Conservation (phyloP, 2,888 invertebrate genomes). For the Dryococelus australis region DNA sequence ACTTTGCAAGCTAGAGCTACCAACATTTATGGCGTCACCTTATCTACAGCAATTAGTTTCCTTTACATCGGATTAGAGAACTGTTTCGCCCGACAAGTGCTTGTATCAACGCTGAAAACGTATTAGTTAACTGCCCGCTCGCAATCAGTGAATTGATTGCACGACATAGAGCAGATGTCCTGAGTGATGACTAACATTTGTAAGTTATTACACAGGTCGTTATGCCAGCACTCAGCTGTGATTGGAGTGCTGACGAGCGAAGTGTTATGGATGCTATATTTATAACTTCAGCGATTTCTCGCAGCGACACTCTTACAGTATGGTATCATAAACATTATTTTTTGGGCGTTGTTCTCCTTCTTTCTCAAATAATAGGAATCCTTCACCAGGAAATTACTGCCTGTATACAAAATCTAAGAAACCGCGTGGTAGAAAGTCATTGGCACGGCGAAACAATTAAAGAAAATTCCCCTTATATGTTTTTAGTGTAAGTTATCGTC, state of each 20-base stretch:
- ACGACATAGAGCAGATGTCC: background rate
- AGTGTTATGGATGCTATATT: background rate
- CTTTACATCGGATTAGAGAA: background rate
- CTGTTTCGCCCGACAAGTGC: background rate
- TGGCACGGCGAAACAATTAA: too few species aligned
- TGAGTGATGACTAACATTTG: conserved; percentile 8
- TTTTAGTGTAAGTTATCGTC: too few species aligned
- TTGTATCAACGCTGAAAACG: background rate
- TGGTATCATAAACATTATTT: background rate
- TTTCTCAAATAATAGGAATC: background rate
- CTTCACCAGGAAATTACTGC: too few species aligned
- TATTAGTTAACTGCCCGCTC: background rate
- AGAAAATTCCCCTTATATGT: too few species aligned
- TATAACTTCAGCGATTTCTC: background rate
- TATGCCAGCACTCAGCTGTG: background rate
- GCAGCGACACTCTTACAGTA: background rate
- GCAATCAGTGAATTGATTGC: background rate
- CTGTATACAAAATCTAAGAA: too few species aligned
- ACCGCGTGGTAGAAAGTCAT: too few species aligned
- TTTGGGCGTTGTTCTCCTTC: background rate
- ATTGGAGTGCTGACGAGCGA: background rate
- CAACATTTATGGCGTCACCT: too few species aligned
- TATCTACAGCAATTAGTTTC: background rate
- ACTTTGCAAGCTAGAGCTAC: too few species aligned
- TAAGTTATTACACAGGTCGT: background rate